A percentile compares a stretch with the other conserved stretches of the same genome.
These are phyloP conservation scores for Hypomecis atomaria DNA, from an alignment of 2,888 invertebrate genomes.

Conservation along the genomic window DNA sequence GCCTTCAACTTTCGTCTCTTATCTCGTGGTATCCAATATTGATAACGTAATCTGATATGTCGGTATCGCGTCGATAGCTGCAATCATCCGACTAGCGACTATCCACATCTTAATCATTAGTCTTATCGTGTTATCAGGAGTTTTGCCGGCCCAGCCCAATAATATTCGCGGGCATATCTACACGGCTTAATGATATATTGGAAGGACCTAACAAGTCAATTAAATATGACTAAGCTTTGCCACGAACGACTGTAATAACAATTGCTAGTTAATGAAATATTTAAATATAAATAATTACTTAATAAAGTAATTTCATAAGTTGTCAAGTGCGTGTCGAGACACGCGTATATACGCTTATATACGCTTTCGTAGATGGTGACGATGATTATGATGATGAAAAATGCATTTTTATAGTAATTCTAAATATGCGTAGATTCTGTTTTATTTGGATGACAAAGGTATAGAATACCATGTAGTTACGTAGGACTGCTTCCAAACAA, in stretches of 20 bases:
- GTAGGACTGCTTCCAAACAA: too few relatives aligned
- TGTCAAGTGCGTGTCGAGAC: too few relatives aligned
- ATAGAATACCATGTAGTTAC: too few relatives aligned
- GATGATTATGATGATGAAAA: too few relatives aligned
- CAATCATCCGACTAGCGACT: conserved; percentile 52
- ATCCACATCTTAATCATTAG: conserved; percentile 54
- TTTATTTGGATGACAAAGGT: too few relatives aligned
- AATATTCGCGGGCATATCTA: conserved; percentile 18
- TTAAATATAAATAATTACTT: neutral
- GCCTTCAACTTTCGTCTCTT: conserved; percentile 47
- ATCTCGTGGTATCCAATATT: conserved; percentile 51
- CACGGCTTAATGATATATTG: conserved; percentile 7
- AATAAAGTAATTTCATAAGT: too few relatives aligned
- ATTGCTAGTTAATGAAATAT: neutral
- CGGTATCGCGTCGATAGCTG: conserved; percentile 56
- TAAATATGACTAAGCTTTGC: conserved; percentile 19
- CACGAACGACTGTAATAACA: neutral
- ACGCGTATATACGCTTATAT: too few relatives aligned
- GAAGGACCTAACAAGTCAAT: conserved; percentile 15
- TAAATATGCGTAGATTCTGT: neutral
- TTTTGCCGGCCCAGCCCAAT: conserved; percentile 26
- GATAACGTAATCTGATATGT: conserved; percentile 63
- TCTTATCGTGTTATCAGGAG: conserved; percentile 29
- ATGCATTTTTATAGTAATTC: neutral
- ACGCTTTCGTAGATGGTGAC: too few relatives aligned